Percentiles rank a stretch among this genome's conserved stretches.
phyloP scores from a whole-genome alignment of 2,888 invertebrate species.

The Heliconius cydno region DNA sequence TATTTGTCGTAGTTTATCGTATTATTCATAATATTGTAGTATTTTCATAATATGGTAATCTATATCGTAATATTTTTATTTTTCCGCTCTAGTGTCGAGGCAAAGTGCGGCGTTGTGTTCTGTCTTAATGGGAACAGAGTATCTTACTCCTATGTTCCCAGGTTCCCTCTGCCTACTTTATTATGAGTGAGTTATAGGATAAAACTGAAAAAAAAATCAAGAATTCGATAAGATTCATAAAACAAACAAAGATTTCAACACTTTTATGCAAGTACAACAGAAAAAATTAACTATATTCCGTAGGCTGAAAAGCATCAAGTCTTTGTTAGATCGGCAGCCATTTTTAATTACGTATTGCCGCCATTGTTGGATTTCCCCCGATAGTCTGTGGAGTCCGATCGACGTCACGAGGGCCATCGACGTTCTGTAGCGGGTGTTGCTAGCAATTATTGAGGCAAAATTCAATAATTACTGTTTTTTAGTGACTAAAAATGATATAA shows the following conservation, averaged over 20 bases:
- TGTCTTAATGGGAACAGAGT: too few relatives aligned
- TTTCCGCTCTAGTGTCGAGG: too few relatives aligned
- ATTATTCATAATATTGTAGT: too few relatives aligned
- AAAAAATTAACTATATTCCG: constrained; percentile 61
- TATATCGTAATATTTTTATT: too few relatives aligned
- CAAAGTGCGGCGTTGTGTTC: too few relatives aligned
- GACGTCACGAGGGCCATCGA: constrained; percentile 50
- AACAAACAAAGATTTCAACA: neutral
- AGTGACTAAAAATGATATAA: constrained; percentile 8
- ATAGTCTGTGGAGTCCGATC: constrained; percentile 62
- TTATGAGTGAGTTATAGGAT: too few relatives aligned
- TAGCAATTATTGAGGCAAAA: constrained; percentile 34
- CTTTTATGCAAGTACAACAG: constrained; percentile 11
- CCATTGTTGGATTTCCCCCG: constrained; percentile 65
- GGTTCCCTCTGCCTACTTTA: too few relatives aligned
- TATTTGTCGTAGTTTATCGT: too few relatives aligned
- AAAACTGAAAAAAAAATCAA: neutral
- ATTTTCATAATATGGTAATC: too few relatives aligned
- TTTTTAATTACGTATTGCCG: constrained; percentile 75
- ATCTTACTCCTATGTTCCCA: too few relatives aligned
- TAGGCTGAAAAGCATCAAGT: constrained; percentile 42
- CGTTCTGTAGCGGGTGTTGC: constrained; percentile 37
- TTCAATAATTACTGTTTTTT: constrained; percentile 27
- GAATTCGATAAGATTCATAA: neutral
- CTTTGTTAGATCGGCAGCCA: constrained; percentile 61